phyloP scores from a whole-genome alignment of 2,797 vertebrate species.

The Notolepis coatsorum region DNA sequence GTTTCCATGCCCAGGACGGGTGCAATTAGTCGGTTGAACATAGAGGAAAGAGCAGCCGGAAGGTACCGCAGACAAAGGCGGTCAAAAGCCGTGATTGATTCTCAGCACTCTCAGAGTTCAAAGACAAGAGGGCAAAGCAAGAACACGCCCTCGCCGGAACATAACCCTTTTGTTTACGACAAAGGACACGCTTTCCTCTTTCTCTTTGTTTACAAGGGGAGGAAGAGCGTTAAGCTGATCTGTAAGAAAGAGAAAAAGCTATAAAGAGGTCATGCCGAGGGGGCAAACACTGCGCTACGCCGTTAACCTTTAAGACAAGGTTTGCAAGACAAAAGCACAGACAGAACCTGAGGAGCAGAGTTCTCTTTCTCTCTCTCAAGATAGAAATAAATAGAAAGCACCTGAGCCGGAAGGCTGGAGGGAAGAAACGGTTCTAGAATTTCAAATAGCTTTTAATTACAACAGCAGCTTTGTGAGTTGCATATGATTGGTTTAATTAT shows the following conservation, averaged over 20 bases:
- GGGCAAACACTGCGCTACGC: conserved; percentile 10
- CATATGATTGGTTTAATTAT: neutral
- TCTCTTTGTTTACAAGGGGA: too few species aligned
- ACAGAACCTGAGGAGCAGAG: neutral
- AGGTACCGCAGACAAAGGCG: too few species aligned
- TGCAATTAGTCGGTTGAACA: conserved; percentile 18
- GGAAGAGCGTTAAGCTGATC: too few species aligned
- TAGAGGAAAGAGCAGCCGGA: conserved; percentile 30
- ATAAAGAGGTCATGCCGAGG: too few species aligned
- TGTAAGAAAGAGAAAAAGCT: too few species aligned
- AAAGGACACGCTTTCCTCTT: neutral
- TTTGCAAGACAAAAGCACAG: neutral
- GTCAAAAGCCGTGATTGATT: too few species aligned
- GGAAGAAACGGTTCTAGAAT: too few species aligned
- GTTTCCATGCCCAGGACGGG: conserved; percentile 9
- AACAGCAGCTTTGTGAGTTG: too few species aligned
- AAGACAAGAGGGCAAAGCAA: conserved; percentile 35
- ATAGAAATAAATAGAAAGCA: too few species aligned
- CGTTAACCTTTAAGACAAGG: neutral
- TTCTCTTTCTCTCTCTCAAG: neutral
- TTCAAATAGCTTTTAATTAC: too few species aligned
- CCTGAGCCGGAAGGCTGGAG: too few species aligned
- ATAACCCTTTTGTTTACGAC: neutral
- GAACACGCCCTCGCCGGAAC: conserved; percentile 6
- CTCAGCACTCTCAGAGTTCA: conserved; percentile 45